Conservation (phyloP, 2,888 invertebrate species). For the Steinernema carpocapsae region DNA sequence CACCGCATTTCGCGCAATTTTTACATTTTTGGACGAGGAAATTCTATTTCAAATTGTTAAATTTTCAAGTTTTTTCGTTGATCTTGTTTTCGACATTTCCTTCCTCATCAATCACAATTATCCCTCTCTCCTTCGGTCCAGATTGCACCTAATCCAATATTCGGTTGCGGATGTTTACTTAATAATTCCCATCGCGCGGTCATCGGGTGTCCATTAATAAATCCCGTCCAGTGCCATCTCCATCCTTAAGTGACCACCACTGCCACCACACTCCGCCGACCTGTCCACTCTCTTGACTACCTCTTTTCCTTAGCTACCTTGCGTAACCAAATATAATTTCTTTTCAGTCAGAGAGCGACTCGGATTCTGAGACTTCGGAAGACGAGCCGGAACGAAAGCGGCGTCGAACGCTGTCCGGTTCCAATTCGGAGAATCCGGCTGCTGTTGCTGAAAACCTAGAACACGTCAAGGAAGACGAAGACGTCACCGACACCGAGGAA, state of each 20-base stretch:
- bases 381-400: constrained; percentile 20
- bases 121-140: not conserved
- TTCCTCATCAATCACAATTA: not conserved
- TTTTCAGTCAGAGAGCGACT: constrained; percentile 8
- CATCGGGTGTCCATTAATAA: constrained; percentile 29
- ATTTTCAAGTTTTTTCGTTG: not conserved
- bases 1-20: too few relatives aligned
- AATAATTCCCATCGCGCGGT: constrained; percentile 11
- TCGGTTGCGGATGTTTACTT: constrained; percentile 19
- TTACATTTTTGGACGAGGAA: too few relatives aligned
- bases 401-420: constrained; percentile 26
- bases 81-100: not conserved
- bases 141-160: constrained; percentile 10
- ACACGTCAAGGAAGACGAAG: too few relatives aligned
- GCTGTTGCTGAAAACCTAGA: too few relatives aligned
- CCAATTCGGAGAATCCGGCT: constrained; percentile 7
- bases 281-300: constrained; percentile 1
- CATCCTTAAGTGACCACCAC: not conserved
- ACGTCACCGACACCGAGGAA: not conserved
- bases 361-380: constrained; percentile 5
- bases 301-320: not conserved
- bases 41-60: too few relatives aligned
- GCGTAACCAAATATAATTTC: too few relatives aligned
- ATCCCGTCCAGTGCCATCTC: constrained; percentile 7
- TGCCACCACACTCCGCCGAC: too few relatives aligned